Evolutionary conservation across 2,888 invertebrate species (phyloP).

Genomic region (Podotricha telesiphe): DNA sequence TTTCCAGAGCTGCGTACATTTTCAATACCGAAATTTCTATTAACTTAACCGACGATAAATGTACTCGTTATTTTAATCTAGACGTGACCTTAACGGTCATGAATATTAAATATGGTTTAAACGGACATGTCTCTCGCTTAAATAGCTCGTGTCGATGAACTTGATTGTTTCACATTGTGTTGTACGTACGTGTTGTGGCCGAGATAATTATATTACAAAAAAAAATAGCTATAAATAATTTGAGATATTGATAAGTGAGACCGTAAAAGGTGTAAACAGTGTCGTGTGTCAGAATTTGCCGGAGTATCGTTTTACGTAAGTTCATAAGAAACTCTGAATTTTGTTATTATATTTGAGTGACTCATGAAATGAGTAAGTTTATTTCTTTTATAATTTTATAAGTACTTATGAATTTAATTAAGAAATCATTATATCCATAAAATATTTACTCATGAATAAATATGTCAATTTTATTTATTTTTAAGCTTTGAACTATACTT

Average conservation of each 20-base stretch:
- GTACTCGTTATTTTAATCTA: slow-evolving; percentile 48
- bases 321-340: slow-evolving; percentile 2
- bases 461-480: too few relatives aligned
- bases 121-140: slow-evolving; percentile 59
- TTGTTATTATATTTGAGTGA: slow-evolving; percentile 14
- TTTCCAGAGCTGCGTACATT: background rate
- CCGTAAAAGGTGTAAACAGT: slow-evolving; percentile 25
- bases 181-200: slow-evolving; percentile 21
- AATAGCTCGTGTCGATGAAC: slow-evolving; percentile 71
- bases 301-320: slow-evolving; percentile 6
- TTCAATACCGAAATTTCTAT: slow-evolving; percentile 7
- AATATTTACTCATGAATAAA: too few relatives aligned
- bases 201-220: slow-evolving; percentile 25
- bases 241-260: slow-evolving; percentile 24
- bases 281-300: slow-evolving; percentile 14
- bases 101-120: slow-evolving; percentile 58
- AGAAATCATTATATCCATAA: too few relatives aligned
- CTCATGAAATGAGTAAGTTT: background rate
- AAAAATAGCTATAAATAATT: slow-evolving; percentile 14
- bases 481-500: too few relatives aligned
- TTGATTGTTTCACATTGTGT: slow-evolving; percentile 52
- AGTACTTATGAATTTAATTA: too few relatives aligned
- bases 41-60: slow-evolving; percentile 41
- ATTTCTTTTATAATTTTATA: background rate
- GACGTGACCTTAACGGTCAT: slow-evolving; percentile 56